These are phyloP conservation scores for Actinemys pallida DNA, from an alignment of 2,113 vertebrate species.

Conservation along the genomic window DNA sequence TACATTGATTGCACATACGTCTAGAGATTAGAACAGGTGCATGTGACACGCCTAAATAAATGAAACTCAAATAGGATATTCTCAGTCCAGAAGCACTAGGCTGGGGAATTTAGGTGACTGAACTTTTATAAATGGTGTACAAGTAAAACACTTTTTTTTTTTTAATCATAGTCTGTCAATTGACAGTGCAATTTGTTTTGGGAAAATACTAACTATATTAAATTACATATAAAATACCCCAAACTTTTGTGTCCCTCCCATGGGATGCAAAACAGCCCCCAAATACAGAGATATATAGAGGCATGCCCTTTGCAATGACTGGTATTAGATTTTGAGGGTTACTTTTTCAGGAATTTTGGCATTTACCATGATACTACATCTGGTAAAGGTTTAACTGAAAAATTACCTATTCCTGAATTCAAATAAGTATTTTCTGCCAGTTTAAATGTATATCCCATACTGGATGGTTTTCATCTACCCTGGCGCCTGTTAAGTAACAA, in stretches of 20 bases:
- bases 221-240: neutral
- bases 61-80: constrained; percentile 26
- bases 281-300: neutral
- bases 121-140: neutral
- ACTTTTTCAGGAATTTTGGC: constrained; percentile 2
- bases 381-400: constrained; percentile 42
- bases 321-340: neutral
- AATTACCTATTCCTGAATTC: neutral
- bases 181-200: neutral
- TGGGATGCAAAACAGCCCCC: neutral
- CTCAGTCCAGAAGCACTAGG: neutral
- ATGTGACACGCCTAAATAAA: neutral
- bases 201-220: neutral
- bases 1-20: neutral
- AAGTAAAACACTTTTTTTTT: neutral
- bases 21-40: neutral
- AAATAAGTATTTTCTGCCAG: neutral
- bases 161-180: neutral
- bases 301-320: neutral
- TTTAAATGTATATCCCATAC: neutral
- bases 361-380: neutral
- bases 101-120: neutral
- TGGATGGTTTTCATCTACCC: neutral
- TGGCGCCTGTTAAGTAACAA: neutral
- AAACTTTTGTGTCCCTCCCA: neutral